Conservation (phyloP, 2,113 vertebrate genomes). For the Cyrtonyx montezumae region DNA sequence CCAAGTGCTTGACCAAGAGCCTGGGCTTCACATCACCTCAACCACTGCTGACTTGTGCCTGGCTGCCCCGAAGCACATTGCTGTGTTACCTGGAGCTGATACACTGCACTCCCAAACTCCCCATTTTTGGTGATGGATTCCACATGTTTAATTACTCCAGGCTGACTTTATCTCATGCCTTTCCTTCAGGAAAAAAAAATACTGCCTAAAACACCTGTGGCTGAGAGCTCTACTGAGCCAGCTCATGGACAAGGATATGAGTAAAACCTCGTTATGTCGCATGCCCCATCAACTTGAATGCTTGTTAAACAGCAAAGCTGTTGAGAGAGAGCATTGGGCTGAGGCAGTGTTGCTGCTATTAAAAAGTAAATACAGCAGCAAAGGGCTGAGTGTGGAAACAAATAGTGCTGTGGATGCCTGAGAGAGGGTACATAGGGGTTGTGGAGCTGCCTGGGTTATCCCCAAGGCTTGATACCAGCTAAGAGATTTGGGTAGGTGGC, state of each 20-base stretch:
- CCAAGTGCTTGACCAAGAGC: neutral
- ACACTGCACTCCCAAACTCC: neutral
- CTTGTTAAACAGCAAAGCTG: slow-evolving; percentile 7
- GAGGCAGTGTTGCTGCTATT: neutral
- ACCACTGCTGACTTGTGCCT: neutral
- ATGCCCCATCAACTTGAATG: slow-evolving; percentile 28
- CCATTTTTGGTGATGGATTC: fast-evolving
- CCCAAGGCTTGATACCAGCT: neutral
- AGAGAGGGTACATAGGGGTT: neutral
- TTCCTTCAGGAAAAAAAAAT: neutral
- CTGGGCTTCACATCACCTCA: too few species aligned
- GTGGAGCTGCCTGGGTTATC: neutral
- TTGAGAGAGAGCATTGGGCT: neutral
- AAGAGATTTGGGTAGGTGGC: neutral
- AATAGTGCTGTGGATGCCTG: neutral
- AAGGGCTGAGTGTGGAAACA: neutral
- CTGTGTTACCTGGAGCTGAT: neutral
- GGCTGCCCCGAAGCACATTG: fast-evolving
- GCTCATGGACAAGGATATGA: neutral
- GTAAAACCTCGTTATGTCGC: neutral
- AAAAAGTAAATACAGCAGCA: neutral
- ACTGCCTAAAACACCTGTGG: neutral
- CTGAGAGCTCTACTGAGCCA: neutral
- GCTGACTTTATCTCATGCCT: neutral
- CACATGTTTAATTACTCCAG: neutral